phyloP scores from a whole-genome alignment of 2,888 invertebrate genomes.

The Leucozona laternaria region DNA sequence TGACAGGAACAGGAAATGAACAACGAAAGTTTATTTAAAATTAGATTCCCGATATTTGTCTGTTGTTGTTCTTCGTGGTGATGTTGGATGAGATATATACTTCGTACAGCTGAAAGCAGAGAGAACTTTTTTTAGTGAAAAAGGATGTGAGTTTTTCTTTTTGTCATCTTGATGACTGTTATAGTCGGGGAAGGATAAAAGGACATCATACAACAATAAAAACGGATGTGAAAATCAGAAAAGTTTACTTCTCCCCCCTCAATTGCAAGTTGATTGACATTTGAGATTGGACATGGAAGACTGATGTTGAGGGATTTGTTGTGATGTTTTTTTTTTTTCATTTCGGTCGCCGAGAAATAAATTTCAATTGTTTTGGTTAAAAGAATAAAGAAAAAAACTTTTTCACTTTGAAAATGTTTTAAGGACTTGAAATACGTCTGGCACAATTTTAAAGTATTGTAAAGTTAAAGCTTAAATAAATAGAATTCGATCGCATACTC shows the following conservation, averaged over 20 bases:
- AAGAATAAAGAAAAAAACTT: background rate
- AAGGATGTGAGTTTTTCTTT: constrained; percentile 26
- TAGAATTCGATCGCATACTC: too few species aligned
- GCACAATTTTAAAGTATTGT: background rate
- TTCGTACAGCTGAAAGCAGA: background rate
- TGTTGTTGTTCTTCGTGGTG: constrained; percentile 26
- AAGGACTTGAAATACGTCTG: background rate
- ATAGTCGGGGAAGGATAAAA: constrained; percentile 19
- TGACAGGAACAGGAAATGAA: constrained; percentile 76
- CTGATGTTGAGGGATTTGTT: constrained; percentile 26
- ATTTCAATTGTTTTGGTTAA: constrained; percentile 25
- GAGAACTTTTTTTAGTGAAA: constrained; percentile 8
- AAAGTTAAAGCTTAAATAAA: too few species aligned
- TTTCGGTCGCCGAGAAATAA: constrained; percentile 10
- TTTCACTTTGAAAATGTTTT: background rate
- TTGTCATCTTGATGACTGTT: constrained; percentile 54
- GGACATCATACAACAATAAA: constrained; percentile 31
- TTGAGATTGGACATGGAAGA: constrained; percentile 47
- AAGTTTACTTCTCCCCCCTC: constrained; percentile 44
- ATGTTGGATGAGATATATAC: background rate
- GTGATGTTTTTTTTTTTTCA: constrained; percentile 17
- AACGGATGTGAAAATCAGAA: constrained; percentile 63
- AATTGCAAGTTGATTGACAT: constrained; percentile 64
- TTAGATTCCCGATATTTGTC: constrained; percentile 71
- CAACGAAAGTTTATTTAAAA: constrained; percentile 75